Conservation (phyloP, 2,113 vertebrate genomes). For the Lampris incognitus region DNA sequence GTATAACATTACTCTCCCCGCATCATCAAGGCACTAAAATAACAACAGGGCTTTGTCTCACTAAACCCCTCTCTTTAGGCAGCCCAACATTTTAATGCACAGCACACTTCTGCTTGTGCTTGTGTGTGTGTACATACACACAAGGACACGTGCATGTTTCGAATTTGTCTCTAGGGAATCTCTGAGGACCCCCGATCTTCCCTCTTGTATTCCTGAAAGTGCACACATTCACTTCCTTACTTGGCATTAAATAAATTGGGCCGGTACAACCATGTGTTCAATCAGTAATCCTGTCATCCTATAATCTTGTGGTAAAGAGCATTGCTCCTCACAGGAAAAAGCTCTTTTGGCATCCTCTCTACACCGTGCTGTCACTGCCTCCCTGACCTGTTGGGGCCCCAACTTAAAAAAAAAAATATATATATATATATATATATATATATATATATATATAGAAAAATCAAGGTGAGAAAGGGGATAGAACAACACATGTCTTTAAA, state of each 20-base stretch:
- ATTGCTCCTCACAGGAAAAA: neutral
- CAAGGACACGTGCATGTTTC: slow-evolving; percentile 4
- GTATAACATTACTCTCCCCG: slow-evolving; percentile 51
- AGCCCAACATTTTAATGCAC: slow-evolving; percentile 38
- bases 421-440: too few species aligned
- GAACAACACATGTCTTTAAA: slow-evolving; percentile 22
- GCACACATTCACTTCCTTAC: slow-evolving; percentile 43
- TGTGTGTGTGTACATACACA: neutral
- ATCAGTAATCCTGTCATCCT: neutral
- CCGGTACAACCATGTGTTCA: neutral
- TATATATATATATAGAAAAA: neutral
- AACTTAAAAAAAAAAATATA: neutral
- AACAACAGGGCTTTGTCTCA: slow-evolving; percentile 63
- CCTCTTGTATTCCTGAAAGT: slow-evolving; percentile 4
- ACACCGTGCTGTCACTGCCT: neutral
- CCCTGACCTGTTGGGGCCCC: neutral
- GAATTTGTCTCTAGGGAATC: slow-evolving; percentile 39
- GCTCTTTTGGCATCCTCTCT: neutral
- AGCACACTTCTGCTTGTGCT: slow-evolving; percentile 5
- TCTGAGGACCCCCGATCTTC: slow-evolving; percentile 9
- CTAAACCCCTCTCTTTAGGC: slow-evolving; percentile 50
- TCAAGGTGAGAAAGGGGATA: neutral
- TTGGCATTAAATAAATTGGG: slow-evolving; percentile 25
- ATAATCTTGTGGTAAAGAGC: neutral
- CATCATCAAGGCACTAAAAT: slow-evolving; percentile 61